Base-by-base conservation (phyloP, 1,140 invertebrate genomes). In the Grapholita molesta region DNA sequence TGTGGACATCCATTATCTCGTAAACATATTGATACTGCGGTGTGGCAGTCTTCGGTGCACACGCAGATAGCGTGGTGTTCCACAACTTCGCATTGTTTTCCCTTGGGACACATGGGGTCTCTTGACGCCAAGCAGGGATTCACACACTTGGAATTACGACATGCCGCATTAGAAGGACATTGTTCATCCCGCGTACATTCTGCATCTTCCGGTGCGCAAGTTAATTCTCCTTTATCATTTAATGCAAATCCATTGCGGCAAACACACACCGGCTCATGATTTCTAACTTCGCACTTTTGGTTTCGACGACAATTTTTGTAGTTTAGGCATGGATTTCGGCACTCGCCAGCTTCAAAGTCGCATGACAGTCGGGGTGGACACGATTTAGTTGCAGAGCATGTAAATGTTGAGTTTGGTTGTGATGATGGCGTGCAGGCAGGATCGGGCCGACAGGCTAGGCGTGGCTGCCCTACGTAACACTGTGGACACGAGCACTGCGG, bases 181-280 rank as follows among this genome's bases (percentile, higher is more conserved):
- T 98, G 96, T 73, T 95, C 94, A 83, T 98, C 95, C 71, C 93
- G 93, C 35, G 94, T 93, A 91, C 97, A 99, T 88, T 96, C 96
- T 30, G 94, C 92, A 67, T 94, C 93, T 79, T 96, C 95, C 0
- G 95, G 95, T 11, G 96, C 96, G 85, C 97, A 98, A 9, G 95
- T 95, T 67, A 98, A 92, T 84, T 97, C 97, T 7, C 96, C 96
- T 72, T 93, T 92, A 82, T 97, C 96, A 84, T 96, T 98, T 12
- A 98, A 94, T 35, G 96, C 94, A 82, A 98, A 97, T 23, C 97
- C 97, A 78, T 95, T 94, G 80, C 97, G 96, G 91, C 97, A 99
- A 18, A 97, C 96, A 90, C 97, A 98, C 69, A 96, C 94, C 0
- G 97, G 95, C 76, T 93, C 93, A 83, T 98, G 97, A 78, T 96